Percentiles rank a stretch among this genome's conserved stretches.
Evolutionary conservation across 2,888 invertebrate species (phyloP).

Genomic region (Bombylius discolor): DNA sequence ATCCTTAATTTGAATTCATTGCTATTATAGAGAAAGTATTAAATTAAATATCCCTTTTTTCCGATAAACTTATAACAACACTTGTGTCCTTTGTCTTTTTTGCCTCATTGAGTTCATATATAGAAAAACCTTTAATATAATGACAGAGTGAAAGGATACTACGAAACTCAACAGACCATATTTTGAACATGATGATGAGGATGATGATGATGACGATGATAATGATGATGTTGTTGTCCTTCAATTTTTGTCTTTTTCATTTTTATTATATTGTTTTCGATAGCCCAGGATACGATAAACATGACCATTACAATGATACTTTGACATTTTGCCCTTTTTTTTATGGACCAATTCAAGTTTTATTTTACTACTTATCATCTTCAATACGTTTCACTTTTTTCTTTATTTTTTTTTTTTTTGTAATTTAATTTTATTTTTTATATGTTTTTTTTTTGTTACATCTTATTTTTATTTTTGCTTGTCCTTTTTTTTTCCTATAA

Average conservation of each 20-base stretch:
- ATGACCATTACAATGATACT: constrained; percentile 16
- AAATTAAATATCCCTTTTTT: too few species aligned
- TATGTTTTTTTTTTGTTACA: too few species aligned
- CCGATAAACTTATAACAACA: not conserved
- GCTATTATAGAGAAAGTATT: too few species aligned
- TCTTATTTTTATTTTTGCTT: not conserved
- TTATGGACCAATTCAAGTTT: constrained; percentile 4
- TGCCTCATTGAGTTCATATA: constrained; percentile 2
- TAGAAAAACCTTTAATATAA: not conserved
- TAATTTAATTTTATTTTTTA: not conserved
- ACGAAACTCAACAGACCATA: constrained; percentile 5
- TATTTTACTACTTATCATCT: not conserved
- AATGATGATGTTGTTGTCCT: not conserved
- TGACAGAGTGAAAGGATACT: not conserved
- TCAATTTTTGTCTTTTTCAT: not conserved
- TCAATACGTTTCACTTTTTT: not conserved
- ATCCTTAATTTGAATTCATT: too few species aligned
- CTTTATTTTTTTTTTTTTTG: not conserved
- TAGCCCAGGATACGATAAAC: constrained; percentile 13
- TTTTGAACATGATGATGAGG: not conserved
- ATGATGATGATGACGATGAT: too few species aligned
- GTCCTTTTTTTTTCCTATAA: too few species aligned
- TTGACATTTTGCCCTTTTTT: constrained; percentile 4
- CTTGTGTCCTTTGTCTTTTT: not conserved
- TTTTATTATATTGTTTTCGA: not conserved